Conservation (phyloP, 1,140 invertebrate species). For the Penaeus japonicus region DNA sequence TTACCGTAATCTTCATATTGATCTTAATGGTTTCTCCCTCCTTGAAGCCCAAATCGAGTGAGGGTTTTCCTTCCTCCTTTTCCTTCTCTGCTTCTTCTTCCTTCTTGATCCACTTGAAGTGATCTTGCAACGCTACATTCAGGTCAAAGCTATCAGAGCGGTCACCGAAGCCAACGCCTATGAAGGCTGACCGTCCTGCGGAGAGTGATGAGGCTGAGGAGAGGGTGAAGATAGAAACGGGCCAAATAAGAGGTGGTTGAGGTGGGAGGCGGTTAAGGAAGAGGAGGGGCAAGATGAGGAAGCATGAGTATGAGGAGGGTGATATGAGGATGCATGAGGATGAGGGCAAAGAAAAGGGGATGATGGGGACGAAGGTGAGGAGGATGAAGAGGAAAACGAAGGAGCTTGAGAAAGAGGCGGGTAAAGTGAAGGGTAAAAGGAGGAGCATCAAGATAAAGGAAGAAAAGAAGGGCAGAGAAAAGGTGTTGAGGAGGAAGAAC, state of each 20-base stretch:
- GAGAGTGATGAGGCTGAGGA: constrained; percentile 28
- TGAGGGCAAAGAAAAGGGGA: no score
- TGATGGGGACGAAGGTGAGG: no score
- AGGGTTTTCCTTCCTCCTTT: constrained; percentile 77
- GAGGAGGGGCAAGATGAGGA: not conserved
- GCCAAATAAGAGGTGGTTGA: constrained; percentile 16
- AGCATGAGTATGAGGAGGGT: no score
- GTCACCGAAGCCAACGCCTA: constrained; percentile 97
- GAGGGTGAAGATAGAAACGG: no score
- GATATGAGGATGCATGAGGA: no score
- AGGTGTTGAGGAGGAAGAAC: not conserved
- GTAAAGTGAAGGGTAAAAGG: no score
- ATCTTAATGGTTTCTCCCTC: constrained; percentile 99
- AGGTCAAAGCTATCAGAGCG: constrained; percentile 99
- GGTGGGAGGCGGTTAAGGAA: no score
- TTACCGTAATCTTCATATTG: constrained; percentile 96
- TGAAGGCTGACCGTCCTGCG: constrained; percentile 91
- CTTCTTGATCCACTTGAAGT: constrained; percentile 97
- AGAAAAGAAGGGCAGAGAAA: not conserved
- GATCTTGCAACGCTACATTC: constrained; percentile 97
- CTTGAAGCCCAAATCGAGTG: constrained; percentile 95
- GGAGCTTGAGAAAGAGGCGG: no score
- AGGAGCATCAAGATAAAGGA: not conserved
- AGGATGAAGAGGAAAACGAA: no score
- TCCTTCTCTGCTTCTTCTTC: constrained; percentile 80